Evolutionary conservation across 2,797 vertebrate species (phyloP).

Genomic region (Phrynocephalus forsythii): DNA sequence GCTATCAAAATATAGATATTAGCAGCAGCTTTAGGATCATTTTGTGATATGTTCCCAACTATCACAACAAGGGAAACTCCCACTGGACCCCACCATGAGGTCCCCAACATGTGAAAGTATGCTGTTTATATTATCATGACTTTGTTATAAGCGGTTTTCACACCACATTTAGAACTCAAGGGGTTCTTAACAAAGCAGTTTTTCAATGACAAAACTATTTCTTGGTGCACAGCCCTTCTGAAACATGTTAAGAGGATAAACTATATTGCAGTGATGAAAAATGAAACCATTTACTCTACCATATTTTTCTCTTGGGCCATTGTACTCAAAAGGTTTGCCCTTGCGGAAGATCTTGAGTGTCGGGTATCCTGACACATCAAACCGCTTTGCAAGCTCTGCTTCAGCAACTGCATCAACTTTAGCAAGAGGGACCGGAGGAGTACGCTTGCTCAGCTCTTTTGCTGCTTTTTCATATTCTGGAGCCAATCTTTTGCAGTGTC

Average conservation of each 20-base stretch:
- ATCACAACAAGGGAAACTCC: not conserved
- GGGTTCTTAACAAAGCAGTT: not conserved
- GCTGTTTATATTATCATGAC: not conserved
- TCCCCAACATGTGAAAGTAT: not conserved
- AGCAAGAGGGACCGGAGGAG: conserved; percentile 89
- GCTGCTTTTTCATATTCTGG: conserved; percentile 97
- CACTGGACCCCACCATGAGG: not conserved
- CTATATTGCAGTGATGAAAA: not conserved
- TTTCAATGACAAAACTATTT: not conserved
- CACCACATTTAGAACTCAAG: not conserved
- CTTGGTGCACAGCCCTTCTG: not conserved
- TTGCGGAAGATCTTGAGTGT: conserved; percentile 96
- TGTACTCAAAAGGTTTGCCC: conserved; percentile 93
- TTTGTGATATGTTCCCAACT: not conserved
- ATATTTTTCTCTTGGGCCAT: conserved; percentile 90
- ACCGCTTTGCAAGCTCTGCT: conserved; percentile 85
- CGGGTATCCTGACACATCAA: conserved; percentile 90
- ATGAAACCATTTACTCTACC: conserved; percentile 76
- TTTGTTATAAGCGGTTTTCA: not conserved
- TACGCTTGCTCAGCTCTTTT: conserved; percentile 85
- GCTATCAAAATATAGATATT: not conserved
- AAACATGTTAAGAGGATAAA: not conserved
- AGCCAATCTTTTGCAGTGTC: conserved; percentile 95
- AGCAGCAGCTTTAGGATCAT: not conserved
- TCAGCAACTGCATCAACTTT: conserved; percentile 92